Base-by-base conservation (phyloP, 2,113 vertebrate species). In the Labeo rohita region DNA sequence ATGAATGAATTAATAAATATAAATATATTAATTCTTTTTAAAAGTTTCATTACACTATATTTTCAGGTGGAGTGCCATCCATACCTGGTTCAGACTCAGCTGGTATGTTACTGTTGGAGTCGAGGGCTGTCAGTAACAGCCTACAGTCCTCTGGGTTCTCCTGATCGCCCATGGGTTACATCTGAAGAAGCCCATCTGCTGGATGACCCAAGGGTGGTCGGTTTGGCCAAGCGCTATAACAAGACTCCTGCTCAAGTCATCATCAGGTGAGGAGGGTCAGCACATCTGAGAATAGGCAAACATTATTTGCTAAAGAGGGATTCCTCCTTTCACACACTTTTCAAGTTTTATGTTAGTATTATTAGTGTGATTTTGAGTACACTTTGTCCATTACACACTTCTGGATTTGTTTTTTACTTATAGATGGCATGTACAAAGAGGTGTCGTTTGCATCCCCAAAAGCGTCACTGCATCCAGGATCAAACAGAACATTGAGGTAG, bases 341-440 rank as follows among this genome's bases (percentile, higher is more conserved):
- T n/a, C n/a, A 8, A 78, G n/a, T 49, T 68, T 45, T 7, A 47
- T 43, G 10, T 9, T 77, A 16, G n/a, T 52, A 11, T 21, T 78
- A 16, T 13, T 34, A 76, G 6, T 76, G 21, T 18, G 18, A 21
- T 6, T 39, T 59, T 21, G 7, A 59, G 16, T 59, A 10, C 7
- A 16, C 28, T 28, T 28, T n/a, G 16, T 43, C 2, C 9, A 43
- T 45, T 23, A 15, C n/a, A 21, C 8, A 79, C 15, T 18, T 56
- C 23, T 10, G 49, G 8, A 47, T 47, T 80, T 23, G 43, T 15
- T 49, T 61, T 56, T 75, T 50, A 54, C 78, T 23, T 34, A 15
- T 80, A 95, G 95, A 89, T 96, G 95, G 94, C 90, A 95, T 0
- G 75, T 95, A 63, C 94, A 95, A 86, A 95, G 92, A 79, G 93